Evolutionary conservation across 2,113 vertebrate species (phyloP).

Genomic region (Bos taurus): ARS-UCD2.0 NC_037328.1:93786001-93786500

Average conservation of each 20-base stretch:
- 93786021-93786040: constrained; percentile 42
- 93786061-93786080: background rate
- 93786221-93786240: background rate
- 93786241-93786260: background rate
- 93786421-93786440: background rate
- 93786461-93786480: background rate
- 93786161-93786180: background rate
- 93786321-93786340: background rate
- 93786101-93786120: background rate
- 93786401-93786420: background rate
- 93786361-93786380: background rate
- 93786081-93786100: background rate
- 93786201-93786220: background rate
- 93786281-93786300: background rate
- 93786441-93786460: background rate
- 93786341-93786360: background rate
- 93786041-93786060: background rate
- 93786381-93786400: background rate
- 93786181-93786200: background rate
- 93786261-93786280: background rate
- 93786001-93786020: constrained; percentile 32
- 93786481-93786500: background rate
- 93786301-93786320: background rate
- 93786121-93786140: background rate
- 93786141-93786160: background rate